Conservation (phyloP, 2,888 invertebrate species). For the Actias luna region DNA sequence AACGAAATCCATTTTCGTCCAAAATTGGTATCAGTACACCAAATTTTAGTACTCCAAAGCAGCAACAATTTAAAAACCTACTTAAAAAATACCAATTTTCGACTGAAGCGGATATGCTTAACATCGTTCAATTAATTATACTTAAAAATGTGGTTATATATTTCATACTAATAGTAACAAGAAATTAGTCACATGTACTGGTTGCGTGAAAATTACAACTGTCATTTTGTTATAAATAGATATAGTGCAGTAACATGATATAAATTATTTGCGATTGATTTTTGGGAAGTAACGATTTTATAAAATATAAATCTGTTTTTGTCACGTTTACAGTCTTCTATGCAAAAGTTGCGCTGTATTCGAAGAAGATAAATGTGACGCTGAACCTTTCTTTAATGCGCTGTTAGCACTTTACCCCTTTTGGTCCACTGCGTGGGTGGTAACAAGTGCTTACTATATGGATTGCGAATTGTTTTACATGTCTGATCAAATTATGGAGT, state of each 20-base stretch:
- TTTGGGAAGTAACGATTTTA: not conserved
- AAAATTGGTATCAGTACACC: too few species aligned
- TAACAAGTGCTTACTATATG: constrained; percentile 55
- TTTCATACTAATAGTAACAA: not conserved
- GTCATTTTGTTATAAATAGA: not conserved
- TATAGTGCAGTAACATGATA: not conserved
- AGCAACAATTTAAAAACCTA: too few species aligned
- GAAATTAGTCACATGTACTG: too few species aligned
- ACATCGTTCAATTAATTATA: too few species aligned
- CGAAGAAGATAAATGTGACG: constrained; percentile 51
- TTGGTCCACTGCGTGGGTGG: constrained; percentile 53
- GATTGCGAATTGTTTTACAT: constrained; percentile 51
- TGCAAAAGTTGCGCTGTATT: constrained; percentile 58
- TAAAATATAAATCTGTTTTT: not conserved
- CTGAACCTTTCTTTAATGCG: constrained; percentile 63
- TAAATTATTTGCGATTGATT: not conserved
- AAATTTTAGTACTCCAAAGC: too few species aligned
- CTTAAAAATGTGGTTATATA: not conserved
- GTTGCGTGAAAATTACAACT: not conserved
- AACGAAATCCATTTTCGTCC: too few species aligned
- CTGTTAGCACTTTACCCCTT: constrained; percentile 54
- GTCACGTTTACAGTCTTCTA: constrained; percentile 48
- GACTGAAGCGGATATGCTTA: too few species aligned
- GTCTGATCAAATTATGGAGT: constrained; percentile 49
- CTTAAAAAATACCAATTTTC: too few species aligned